phyloP scores from a whole-genome alignment of 2,797 vertebrate species.

The Xenopus petersii region DNA sequence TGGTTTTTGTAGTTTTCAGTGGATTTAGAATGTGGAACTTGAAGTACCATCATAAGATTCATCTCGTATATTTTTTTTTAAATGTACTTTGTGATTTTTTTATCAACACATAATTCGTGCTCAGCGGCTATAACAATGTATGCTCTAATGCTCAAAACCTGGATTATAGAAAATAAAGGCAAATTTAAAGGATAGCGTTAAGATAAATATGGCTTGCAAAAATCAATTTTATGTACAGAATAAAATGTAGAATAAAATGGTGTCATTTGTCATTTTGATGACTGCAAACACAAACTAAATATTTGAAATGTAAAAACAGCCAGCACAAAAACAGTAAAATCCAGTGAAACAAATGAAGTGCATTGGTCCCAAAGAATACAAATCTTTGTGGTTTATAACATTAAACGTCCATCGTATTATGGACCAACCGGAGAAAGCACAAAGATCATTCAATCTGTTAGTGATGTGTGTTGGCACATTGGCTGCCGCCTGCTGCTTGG shows the following conservation, averaged over 20 bases:
- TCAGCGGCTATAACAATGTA: background rate
- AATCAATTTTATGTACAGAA: slow-evolving; percentile 20
- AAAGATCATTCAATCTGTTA: background rate
- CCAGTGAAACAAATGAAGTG: slow-evolving; percentile 11
- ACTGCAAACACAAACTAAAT: slow-evolving; percentile 50
- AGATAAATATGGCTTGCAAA: background rate
- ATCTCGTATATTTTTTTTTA: too few relatives aligned
- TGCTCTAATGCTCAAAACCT: slow-evolving; percentile 5
- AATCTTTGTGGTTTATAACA: slow-evolving; percentile 8
- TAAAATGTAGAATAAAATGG: slow-evolving; percentile 24
- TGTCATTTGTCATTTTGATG: slow-evolving; percentile 44
- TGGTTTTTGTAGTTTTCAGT: too few relatives aligned
- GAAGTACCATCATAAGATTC: too few relatives aligned
- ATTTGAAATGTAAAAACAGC: slow-evolving; percentile 44
- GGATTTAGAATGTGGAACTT: too few relatives aligned
- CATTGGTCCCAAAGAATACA: slow-evolving; percentile 8
- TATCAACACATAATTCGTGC: background rate
- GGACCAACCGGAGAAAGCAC: background rate
- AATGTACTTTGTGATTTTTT: background rate
- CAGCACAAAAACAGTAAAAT: background rate
- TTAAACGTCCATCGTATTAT: background rate
- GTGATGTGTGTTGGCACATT: background rate
- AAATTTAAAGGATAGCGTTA: background rate
- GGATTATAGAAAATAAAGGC: slow-evolving; percentile 11
- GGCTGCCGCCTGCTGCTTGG: too few relatives aligned